Evolutionary conservation across 1,140 invertebrate species (phyloP).

Genomic region (Battus philenor): DNA sequence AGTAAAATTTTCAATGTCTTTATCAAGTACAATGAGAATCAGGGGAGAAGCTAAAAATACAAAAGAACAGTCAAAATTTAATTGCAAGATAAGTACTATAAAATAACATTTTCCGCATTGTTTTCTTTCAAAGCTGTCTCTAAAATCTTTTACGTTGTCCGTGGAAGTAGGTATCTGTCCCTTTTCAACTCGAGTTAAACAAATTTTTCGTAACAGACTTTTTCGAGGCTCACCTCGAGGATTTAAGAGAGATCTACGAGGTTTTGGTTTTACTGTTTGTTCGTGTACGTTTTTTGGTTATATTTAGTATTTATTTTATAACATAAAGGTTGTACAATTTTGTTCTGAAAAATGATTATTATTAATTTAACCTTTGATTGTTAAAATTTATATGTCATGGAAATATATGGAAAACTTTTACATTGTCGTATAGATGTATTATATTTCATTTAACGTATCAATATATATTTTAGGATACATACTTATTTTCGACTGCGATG

Average conservation of each 20-base stretch:
- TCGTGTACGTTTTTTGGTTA: constrained; percentile 2
- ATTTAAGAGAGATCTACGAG: constrained; percentile 50
- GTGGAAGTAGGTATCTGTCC: constrained; percentile 34
- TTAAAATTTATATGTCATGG: too few species aligned
- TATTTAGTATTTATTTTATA: constrained; percentile 30
- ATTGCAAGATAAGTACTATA: constrained; percentile 43
- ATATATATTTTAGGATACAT: too few species aligned
- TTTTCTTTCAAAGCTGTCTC: constrained; percentile 37
- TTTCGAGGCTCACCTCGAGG: constrained; percentile 45
- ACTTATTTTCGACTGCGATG: neutral
- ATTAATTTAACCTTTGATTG: too few species aligned
- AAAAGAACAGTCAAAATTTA: constrained; percentile 39
- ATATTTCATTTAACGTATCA: too few species aligned
- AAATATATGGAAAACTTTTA: too few species aligned
- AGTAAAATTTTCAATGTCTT: too few species aligned
- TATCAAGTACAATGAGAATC: too few species aligned
- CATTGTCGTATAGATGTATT: too few species aligned
- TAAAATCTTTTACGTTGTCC: constrained; percentile 8
- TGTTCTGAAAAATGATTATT: too few species aligned
- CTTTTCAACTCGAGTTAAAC: constrained; percentile 58
- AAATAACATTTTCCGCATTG: constrained; percentile 41
- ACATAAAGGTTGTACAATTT: too few species aligned
- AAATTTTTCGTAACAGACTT: constrained; percentile 63
- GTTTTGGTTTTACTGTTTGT: constrained; percentile 49
- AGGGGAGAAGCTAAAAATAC: too few species aligned